Percentiles rank a stretch among this genome's conserved stretches.
Conservation (phyloP, 2,113 vertebrate genomes). For the Perca fluviatilis region DNA sequence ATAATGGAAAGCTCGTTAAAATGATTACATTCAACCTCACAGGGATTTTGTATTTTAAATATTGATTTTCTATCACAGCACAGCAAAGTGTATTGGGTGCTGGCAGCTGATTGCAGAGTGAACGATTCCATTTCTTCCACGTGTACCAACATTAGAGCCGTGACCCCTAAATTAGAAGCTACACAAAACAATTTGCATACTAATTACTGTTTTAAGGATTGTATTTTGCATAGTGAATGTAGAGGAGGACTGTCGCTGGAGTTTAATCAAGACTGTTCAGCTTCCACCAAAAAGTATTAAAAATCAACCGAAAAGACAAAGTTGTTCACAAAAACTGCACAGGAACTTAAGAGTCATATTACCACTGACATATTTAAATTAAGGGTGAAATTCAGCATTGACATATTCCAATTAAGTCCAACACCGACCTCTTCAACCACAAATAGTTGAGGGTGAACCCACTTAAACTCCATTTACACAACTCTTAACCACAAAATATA, state of each 20-base stretch:
- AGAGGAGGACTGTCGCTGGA: neutral
- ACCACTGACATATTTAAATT: constrained; percentile 27
- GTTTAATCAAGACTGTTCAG: constrained; percentile 37
- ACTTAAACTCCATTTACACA: constrained; percentile 33
- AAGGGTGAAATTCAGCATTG: constrained; percentile 26
- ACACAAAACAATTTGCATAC: constrained; percentile 75
- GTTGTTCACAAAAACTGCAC: neutral
- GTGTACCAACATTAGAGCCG: constrained; percentile 40
- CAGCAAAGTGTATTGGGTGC: constrained; percentile 38
- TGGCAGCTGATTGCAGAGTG: constrained; percentile 22
- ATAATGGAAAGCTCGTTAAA: constrained; percentile 51
- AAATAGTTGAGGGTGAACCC: constrained; percentile 27
- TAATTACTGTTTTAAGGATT: constrained; percentile 68
- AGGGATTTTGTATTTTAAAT: constrained; percentile 46
- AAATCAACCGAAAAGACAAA: constrained; percentile 16
- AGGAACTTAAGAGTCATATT: constrained; percentile 2
- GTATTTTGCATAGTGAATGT: constrained; percentile 42
- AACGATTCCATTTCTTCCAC: constrained; percentile 34
- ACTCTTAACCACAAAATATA: constrained; percentile 17
- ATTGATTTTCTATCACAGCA: constrained; percentile 62
- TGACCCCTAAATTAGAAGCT: constrained; percentile 58
- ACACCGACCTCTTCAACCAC: constrained; percentile 16
- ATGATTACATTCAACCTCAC: constrained; percentile 44
- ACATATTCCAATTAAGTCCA: constrained; percentile 36
- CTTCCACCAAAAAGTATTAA: constrained; percentile 14